These are phyloP conservation scores for Saccopteryx bilineata DNA, from an alignment of 2,113 vertebrate species.

Conservation along the genomic window DNA sequence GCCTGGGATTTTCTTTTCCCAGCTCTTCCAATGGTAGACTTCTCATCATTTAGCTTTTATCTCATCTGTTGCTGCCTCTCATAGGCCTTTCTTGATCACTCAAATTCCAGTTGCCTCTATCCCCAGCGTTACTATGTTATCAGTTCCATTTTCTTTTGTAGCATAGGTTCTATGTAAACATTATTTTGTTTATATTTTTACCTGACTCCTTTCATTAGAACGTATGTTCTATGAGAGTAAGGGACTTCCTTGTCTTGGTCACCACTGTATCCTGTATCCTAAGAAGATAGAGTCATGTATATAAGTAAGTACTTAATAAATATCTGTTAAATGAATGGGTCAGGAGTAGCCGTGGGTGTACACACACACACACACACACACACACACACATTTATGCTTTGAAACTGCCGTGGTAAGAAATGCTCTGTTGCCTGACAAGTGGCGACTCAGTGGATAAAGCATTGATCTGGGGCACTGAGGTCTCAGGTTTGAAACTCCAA, in stretches of 20 bases:
- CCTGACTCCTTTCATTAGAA: neutral
- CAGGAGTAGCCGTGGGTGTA: neutral
- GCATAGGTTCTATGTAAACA: neutral
- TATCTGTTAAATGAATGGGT: neutral
- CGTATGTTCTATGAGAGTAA: neutral
- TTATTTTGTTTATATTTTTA: neutral
- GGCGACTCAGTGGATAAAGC: too few relatives aligned
- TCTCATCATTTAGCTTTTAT: neutral
- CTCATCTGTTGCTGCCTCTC: neutral
- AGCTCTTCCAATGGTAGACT: neutral
- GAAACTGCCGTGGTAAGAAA: neutral
- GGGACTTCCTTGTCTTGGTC: neutral
- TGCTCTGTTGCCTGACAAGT: neutral
- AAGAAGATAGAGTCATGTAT: neutral
- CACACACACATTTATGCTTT: neutral
- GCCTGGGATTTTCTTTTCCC: neutral
- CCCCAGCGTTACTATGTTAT: neutral
- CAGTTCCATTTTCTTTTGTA: neutral
- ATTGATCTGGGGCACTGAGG: too few relatives aligned
- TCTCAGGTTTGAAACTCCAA: too few relatives aligned
- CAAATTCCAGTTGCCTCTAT: neutral
- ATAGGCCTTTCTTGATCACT: neutral
- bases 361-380: neutral
- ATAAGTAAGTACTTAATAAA: neutral
- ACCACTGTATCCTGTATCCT: neutral